Evolutionary conservation across 2,797 vertebrate genomes (phyloP), one percentile per base, ranked within the genome.

Genomic region (Helostoma temminkii): DNA sequence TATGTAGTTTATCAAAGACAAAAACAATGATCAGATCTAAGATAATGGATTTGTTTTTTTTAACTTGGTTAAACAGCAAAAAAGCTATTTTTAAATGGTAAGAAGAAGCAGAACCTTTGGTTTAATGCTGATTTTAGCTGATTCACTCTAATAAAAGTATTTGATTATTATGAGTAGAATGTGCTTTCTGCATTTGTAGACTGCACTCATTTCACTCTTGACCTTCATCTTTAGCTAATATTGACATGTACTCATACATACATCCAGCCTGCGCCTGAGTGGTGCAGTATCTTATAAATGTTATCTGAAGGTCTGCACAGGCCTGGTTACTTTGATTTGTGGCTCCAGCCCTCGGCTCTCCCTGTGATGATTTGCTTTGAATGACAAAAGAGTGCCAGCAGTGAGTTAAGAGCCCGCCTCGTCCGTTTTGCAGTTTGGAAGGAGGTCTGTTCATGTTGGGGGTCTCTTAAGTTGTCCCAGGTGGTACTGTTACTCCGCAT

Each of bases 381-480:
- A 92, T 92, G 87, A 93, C 91, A 94, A 94, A 90, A 82, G 89
- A 82, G 82, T 61, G 15, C 30, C 58, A 66, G 75, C 73, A 72
- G 68, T 69, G 80, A 78, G 68, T 87, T 82, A 78, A 84, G 89
- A 81, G 77, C 77, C 66, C 71, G 76, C 83, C 83, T 86, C 75
- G 83, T 87, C 60, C 55, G 26, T 71, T 88, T 89, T 80, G 85
- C 50, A 26, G 62, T 70, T 74, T 63, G 64, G 66, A 54, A 32
- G 73, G 75, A 74, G 83, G 66, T 70, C 81, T 81, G 55, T 84
- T 85, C 56, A 83, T 68, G 46, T 66, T 9, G 42, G 58, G 67
- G 79, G 83, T 80, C 66, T 65, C 82, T 81, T 58, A 89, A 86
- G 61, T 76, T 72, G n/a, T 86, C 81, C 82, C 85, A 78, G 63